These are phyloP conservation scores for Peucedramus taeniatus DNA, from an alignment of 2,113 vertebrate species.

Conservation along the genomic window DNA sequence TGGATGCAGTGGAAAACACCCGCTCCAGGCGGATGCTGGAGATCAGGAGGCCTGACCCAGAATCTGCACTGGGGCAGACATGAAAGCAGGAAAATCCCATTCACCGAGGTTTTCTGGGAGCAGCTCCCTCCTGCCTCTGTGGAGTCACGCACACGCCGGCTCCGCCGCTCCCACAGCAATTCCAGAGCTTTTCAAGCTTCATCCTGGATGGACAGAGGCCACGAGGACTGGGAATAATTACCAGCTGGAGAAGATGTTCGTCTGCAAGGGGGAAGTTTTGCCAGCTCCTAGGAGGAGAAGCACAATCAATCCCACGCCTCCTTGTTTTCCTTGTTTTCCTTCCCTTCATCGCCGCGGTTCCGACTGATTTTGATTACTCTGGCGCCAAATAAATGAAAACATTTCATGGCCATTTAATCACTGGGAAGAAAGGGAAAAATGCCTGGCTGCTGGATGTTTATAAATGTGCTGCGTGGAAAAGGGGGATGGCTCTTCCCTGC, in stretches of 20 bases:
- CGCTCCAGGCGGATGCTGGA: slow-evolving; percentile 60
- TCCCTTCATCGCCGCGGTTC: slow-evolving; percentile 59
- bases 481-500: slow-evolving; percentile 48
- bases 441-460: slow-evolving; percentile 65
- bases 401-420: slow-evolving; percentile 70
- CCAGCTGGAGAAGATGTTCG: slow-evolving; percentile 38
- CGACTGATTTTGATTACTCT: slow-evolving; percentile 78
- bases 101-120: slow-evolving; percentile 60
- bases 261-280: slow-evolving; percentile 29
- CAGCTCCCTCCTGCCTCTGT: slow-evolving; percentile 42
- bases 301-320: slow-evolving; percentile 52
- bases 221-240: slow-evolving; percentile 77
- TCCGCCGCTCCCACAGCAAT: slow-evolving; percentile 28
- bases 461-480: slow-evolving; percentile 64
- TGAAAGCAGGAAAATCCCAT: slow-evolving; percentile 65
- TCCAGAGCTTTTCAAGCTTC: slow-evolving; percentile 50
- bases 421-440: slow-evolving; percentile 66
- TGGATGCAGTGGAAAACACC: slow-evolving; percentile 61
- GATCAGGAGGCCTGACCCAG: slow-evolving; percentile 65
- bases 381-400: slow-evolving; percentile 79
- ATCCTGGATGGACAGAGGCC: slow-evolving; percentile 69
- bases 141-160: slow-evolving; percentile 69
- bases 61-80: slow-evolving; percentile 59
- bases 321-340: slow-evolving; percentile 67
- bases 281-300: slow-evolving; percentile 48